Evolutionary conservation across 1,140 invertebrate genomes (phyloP).

Genomic region (Tyrophagus putrescentiae): DNA sequence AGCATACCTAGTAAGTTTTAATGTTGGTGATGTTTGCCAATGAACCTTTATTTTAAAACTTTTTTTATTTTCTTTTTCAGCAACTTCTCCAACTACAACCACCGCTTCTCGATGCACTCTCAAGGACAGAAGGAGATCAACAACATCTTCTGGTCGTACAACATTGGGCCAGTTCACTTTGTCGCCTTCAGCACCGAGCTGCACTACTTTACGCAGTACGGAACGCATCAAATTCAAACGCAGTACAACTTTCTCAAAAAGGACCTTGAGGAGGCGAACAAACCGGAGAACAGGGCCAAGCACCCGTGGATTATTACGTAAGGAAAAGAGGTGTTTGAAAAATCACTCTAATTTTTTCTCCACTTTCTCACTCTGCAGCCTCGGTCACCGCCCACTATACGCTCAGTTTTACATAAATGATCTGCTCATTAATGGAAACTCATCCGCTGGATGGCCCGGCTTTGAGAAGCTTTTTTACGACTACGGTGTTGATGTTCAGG

Average conservation of each 20-base stretch:
- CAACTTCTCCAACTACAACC: conserved; percentile 70
- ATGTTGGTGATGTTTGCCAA: neutral
- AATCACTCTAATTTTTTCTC: neutral
- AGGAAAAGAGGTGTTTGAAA: conserved; percentile 38
- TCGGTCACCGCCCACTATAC: conserved; percentile 92
- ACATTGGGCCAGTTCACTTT: conserved; percentile 80
- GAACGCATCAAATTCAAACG: conserved; percentile 54
- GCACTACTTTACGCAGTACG: conserved; percentile 77
- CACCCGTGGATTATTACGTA: conserved; percentile 84
- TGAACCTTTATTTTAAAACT: neutral
- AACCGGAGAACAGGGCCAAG: conserved; percentile 43
- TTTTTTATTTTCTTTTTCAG: conserved; percentile 38
- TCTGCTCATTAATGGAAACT: conserved; percentile 24
- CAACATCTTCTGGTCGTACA: conserved; percentile 31
- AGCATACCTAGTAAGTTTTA: conserved; percentile 11
- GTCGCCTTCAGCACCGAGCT: conserved; percentile 81
- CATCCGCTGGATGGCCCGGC: conserved; percentile 32
- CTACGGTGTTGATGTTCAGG: conserved; percentile 73
- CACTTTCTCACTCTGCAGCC: no score
- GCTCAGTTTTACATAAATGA: conserved; percentile 43
- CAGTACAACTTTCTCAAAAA: conserved; percentile 78
- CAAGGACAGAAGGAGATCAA: conserved; percentile 12
- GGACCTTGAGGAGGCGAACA: conserved; percentile 51
- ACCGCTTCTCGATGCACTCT: conserved; percentile 47
- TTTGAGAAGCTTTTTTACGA: conserved; percentile 60